Evolutionary conservation across 1,140 invertebrate genomes (phyloP).

Genomic region (Calliopsis andreniformis): DNA sequence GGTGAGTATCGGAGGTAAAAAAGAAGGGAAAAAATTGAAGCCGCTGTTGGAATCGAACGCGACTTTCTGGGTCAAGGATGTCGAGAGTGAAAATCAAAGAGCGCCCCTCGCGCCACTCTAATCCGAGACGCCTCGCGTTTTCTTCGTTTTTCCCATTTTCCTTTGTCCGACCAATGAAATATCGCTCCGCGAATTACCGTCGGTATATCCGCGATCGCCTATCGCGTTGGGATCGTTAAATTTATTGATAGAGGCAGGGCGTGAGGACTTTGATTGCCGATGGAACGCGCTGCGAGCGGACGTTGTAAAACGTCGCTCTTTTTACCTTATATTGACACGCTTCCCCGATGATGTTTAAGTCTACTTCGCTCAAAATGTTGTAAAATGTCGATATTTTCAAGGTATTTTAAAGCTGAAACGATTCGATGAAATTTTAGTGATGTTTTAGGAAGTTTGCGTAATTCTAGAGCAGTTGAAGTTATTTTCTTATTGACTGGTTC

Average conservation of each 20-base stretch:
- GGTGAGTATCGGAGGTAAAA: conserved; percentile 61
- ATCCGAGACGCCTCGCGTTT: conserved; percentile 43
- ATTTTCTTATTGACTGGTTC: no score
- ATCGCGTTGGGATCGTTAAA: conserved; percentile 51
- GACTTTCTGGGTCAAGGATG: conserved; percentile 67
- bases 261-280: conserved; percentile 39
- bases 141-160: conserved; percentile 42
- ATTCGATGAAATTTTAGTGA: no score
- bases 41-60: conserved; percentile 65
- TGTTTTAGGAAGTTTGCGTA: no score
- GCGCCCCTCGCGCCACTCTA: conserved; percentile 31
- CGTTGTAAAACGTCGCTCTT: neutral
- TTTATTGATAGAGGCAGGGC: conserved; percentile 42
- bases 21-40: conserved; percentile 62
- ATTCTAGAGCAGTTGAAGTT: no score
- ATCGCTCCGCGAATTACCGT: conserved; percentile 50
- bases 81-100: conserved; percentile 70
- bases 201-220: conserved; percentile 34
- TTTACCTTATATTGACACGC: neutral
- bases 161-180: conserved; percentile 58
- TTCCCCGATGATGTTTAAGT: neutral
- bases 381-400: neutral
- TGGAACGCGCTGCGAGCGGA: conserved; percentile 4
- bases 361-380: neutral
- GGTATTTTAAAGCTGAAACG: no score